Evolutionary conservation across 2,797 vertebrate species (phyloP).

Genomic region (Lepilemur septentrionalis): DNA sequence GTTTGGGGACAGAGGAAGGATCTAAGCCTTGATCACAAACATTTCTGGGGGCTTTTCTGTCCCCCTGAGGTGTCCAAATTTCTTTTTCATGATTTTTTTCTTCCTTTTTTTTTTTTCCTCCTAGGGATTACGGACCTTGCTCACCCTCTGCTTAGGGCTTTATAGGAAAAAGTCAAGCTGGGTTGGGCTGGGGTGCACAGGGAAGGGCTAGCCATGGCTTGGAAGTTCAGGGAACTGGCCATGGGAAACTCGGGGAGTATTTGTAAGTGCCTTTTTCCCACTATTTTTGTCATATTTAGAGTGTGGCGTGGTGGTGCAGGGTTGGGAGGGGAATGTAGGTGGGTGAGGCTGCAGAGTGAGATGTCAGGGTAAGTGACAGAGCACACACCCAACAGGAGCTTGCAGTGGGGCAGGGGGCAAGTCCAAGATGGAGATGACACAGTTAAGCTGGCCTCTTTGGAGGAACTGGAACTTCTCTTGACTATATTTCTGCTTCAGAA

Average conservation of each 20-base stretch:
- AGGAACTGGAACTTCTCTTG: conserved; percentile 56
- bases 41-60: neutral
- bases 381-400: conserved; percentile 51
- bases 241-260: conserved; percentile 33
- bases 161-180: conserved; percentile 69
- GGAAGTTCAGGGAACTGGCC: conserved; percentile 34
- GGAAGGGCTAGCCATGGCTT: conserved; percentile 18
- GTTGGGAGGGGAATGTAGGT: neutral
- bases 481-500: conserved; percentile 49
- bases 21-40: neutral
- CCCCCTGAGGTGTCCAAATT: neutral
- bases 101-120: neutral
- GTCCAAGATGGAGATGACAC: conserved; percentile 55
- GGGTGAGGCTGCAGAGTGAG: neutral
- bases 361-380: conserved; percentile 38
- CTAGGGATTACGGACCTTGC: neutral
- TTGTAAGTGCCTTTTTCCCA: conserved; percentile 80
- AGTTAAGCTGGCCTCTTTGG: conserved; percentile 39
- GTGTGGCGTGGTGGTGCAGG: neutral
- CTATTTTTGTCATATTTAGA: conserved; percentile 73
- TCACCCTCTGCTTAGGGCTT: conserved; percentile 60
- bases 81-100: neutral
- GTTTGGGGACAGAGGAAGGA: neutral
- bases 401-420: conserved; percentile 39
- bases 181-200: conserved; percentile 19